phyloP scores from a whole-genome alignment of 2,113 vertebrate genomes.

The Chionodraco myersi region DNA sequence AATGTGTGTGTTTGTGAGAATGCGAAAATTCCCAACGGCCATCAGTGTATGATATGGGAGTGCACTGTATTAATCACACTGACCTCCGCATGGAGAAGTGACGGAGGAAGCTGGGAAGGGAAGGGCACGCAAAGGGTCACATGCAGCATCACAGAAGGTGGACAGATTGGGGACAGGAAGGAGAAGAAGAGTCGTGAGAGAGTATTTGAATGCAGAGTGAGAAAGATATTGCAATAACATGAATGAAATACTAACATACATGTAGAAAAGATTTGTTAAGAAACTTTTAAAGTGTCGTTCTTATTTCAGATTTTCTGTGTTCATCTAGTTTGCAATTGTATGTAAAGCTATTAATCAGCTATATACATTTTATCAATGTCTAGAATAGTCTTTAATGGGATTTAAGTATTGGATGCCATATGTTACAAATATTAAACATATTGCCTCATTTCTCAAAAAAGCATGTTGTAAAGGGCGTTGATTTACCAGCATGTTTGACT shows the following conservation, averaged over 20 bases:
- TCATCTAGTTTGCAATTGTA: neutral
- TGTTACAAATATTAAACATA: neutral
- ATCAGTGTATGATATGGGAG: slow-evolving; percentile 23
- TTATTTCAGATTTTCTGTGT: too few species aligned
- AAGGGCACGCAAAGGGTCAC: slow-evolving; percentile 26
- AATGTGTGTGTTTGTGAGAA: slow-evolving; percentile 13
- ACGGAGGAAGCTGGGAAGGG: neutral
- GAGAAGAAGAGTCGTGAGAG: neutral
- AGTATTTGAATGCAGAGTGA: neutral
- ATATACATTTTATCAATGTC: neutral
- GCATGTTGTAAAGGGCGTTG: neutral
- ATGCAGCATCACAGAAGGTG: slow-evolving; percentile 3
- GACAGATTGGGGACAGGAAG: slow-evolving; percentile 13
- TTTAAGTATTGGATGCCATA: neutral
- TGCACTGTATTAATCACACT: slow-evolving; percentile 22
- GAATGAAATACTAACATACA: neutral
- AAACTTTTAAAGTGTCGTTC: too few species aligned
- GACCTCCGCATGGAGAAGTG: slow-evolving; percentile 19
- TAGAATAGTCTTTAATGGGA: neutral
- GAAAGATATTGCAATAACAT: neutral
- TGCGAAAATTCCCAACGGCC: slow-evolving; percentile 14
- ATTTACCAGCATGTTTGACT: neutral
- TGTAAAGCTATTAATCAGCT: neutral
- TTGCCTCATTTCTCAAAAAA: neutral
- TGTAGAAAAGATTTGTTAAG: too few species aligned